Conservation (phyloP, 2,113 vertebrate species). For the Chitala chitala region DNA sequence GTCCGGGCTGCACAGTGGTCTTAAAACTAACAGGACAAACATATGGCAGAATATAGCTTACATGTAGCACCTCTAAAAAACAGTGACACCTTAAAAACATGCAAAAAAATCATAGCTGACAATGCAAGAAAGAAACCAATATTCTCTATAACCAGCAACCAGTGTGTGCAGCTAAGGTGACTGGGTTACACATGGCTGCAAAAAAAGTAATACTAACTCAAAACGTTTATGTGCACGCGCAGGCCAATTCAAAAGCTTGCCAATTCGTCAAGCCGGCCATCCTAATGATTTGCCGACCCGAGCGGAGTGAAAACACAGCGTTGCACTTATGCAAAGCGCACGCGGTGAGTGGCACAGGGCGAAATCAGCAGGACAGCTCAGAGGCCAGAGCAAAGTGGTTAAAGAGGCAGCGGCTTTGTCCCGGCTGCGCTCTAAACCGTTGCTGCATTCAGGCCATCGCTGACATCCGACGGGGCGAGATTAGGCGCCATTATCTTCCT, state of each 20-base stretch:
- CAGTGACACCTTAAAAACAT: neutral
- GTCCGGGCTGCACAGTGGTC: slow-evolving; percentile 19
- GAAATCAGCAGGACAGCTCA: slow-evolving; percentile 83
- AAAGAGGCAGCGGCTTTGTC: slow-evolving; percentile 69
- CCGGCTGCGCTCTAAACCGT: slow-evolving; percentile 58
- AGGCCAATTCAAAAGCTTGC: neutral
- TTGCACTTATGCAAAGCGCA: slow-evolving; percentile 66
- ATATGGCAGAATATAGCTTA: neutral
- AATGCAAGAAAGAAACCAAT: too few species aligned
- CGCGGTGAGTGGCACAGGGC: slow-evolving; percentile 73
- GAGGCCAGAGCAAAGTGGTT: slow-evolving; percentile 74
- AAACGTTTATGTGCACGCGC: neutral
- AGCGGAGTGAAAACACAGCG: slow-evolving; percentile 64
- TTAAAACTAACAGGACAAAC: slow-evolving; percentile 12
- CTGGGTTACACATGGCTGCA: too few species aligned
- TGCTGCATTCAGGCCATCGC: slow-evolving; percentile 67
- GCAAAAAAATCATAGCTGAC: too few species aligned
- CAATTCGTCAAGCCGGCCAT: slow-evolving; percentile 37
- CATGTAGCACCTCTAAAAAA: neutral
- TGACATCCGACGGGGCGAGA: slow-evolving; percentile 89
- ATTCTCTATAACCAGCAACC: too few species aligned
- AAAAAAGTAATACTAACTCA: too few species aligned
- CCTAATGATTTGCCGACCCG: slow-evolving; percentile 39
- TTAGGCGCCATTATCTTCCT: slow-evolving; percentile 81
- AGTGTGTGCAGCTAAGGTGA: too few species aligned